Percentiles rank a stretch among this genome's conserved stretches.
Evolutionary conservation across 37 sponge, comb jelly and placozoan genomes (phyloP).

Genomic region (Eunapius fragilis): DNA sequence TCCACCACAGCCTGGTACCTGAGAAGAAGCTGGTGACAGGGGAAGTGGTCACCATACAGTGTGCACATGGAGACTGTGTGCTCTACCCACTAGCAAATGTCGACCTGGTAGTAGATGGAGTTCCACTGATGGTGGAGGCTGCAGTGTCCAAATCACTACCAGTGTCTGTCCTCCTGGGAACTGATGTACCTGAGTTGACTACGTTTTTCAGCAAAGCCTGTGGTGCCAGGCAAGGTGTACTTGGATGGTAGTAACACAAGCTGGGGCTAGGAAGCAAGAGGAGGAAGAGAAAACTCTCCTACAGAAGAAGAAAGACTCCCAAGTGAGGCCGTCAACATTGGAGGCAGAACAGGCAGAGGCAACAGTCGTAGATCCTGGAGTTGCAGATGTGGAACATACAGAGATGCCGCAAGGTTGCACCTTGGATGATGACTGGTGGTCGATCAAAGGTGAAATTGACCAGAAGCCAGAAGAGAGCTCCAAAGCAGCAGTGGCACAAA

Average conservation of each 20-base stretch:
- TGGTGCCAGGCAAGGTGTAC: not conserved
- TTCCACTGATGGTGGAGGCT: not conserved
- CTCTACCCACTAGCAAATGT: constrained; percentile 27
- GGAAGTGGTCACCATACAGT: constrained; percentile 21
- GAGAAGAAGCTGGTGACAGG: not conserved
- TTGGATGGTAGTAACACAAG: constrained; percentile 5
- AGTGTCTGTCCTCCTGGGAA: constrained; percentile 28
- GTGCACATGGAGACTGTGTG: constrained; percentile 38
- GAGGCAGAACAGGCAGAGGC: not conserved
- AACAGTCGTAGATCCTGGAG: not conserved
- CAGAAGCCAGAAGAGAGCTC: constrained; percentile 3
- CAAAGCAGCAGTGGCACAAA: not conserved
- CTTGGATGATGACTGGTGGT: constrained; percentile 7
- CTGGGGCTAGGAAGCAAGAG: constrained; percentile 6
- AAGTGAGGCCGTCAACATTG: not conserved
- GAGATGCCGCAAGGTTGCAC: not conserved
- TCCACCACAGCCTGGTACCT: constrained; percentile 23
- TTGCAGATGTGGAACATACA: not conserved
- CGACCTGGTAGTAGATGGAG: constrained; percentile 3
- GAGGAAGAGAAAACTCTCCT: not conserved
- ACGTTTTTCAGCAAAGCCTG: not conserved
- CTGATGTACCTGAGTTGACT: constrained; percentile 23
- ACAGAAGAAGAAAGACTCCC: not conserved
- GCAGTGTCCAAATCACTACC: constrained; percentile 25
- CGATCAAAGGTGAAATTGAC: not conserved